These are phyloP conservation scores for Phenganax marumi DNA, from an alignment of 92 coral and sea anemone genomes.

Conservation along the genomic window DNA sequence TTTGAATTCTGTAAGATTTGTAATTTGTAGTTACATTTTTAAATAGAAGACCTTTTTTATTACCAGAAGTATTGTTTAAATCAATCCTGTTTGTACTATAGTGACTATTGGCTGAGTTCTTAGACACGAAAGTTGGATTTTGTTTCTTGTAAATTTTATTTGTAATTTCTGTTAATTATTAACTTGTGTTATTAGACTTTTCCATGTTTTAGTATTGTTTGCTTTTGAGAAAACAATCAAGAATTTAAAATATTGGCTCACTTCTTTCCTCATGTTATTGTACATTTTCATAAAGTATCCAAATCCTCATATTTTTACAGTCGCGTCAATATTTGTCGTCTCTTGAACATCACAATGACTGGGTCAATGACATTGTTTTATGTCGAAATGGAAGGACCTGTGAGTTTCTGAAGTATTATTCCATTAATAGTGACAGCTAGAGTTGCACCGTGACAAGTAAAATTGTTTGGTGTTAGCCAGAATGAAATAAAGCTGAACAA, in stretches of 20 bases:
- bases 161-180: no score
- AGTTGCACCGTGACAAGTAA: no score
- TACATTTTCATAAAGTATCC: not conserved
- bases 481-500: no score
- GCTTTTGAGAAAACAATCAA: no score
- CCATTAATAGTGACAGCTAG: not conserved
- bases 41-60: not conserved
- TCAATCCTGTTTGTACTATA: no score
- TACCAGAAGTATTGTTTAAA: no score
- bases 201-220: no score
- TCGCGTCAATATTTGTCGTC: conserved; percentile 65
- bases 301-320: conserved; percentile 23
- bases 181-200: no score
- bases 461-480: no score
- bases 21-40: conserved; percentile 1
- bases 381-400: conserved; percentile 88
- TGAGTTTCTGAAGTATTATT: conserved; percentile 38
- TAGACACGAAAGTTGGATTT: no score
- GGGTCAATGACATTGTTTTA: conserved; percentile 91
- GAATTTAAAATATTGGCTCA: not conserved
- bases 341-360: conserved; percentile 92
- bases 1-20: conserved; percentile 50
- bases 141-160: no score
- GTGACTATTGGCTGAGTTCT: no score
- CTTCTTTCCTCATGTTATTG: not conserved